phyloP scores from a whole-genome alignment of 2,797 vertebrate species.

The Sebastes elongatus region DNA sequence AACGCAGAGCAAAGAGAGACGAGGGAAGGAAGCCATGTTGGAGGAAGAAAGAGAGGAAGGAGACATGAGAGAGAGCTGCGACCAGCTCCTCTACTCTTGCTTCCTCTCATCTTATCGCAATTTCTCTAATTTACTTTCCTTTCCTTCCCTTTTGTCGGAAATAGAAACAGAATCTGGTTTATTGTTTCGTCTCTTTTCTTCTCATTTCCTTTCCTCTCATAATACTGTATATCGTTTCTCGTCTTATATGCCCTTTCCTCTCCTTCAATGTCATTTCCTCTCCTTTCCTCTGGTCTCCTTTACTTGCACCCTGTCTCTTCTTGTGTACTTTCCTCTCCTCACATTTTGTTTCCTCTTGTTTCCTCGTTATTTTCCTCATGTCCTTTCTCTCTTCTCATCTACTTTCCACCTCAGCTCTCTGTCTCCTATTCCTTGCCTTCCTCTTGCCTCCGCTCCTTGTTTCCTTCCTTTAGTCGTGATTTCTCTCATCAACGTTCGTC shows the following conservation, averaged over 20 bases:
- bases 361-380: background rate
- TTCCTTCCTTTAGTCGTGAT: background rate
- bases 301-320: background rate
- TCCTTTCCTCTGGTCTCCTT: conserved; percentile 7
- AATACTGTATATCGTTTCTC: background rate
- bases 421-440: background rate
- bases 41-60: conserved; percentile 49
- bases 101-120: conserved; percentile 19
- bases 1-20: conserved; percentile 41
- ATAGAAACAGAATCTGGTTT: background rate
- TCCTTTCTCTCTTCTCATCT: background rate
- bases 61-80: conserved; percentile 48
- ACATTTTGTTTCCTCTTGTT: background rate
- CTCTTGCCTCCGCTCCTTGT: background rate
- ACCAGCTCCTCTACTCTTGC: conserved; percentile 37
- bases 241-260: background rate
- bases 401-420: background rate
- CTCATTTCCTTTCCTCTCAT: conserved; percentile 30
- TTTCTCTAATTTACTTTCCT: conserved; percentile 29
- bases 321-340: background rate
- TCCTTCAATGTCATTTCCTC: background rate
- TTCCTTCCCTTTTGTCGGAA: background rate
- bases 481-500: background rate
- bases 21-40: conserved; percentile 46
- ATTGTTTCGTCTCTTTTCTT: conserved; percentile 24